Conservation (phyloP, 2,797 vertebrate genomes). For the Macropodus opercularis region DNA sequence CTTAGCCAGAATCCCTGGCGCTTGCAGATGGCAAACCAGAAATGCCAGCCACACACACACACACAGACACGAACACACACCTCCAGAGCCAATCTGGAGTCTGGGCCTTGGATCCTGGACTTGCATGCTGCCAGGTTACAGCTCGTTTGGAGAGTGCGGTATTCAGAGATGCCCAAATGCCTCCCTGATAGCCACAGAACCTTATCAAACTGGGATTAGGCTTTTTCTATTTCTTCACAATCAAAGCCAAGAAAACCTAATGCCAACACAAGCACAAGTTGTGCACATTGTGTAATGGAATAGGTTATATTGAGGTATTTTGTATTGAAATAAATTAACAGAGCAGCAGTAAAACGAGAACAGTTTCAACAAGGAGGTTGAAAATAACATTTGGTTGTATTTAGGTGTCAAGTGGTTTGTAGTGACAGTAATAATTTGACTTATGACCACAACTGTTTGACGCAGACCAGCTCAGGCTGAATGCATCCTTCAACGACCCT, state of each 20-base stretch:
- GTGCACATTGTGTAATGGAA: not conserved
- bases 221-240: constrained; percentile 27
- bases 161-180: constrained; percentile 52
- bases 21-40: constrained; percentile 79
- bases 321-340: too few species aligned
- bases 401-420: not conserved
- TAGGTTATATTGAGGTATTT: not conserved
- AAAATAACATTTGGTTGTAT: constrained; percentile 3
- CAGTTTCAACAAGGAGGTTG: not conserved
- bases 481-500: too few species aligned
- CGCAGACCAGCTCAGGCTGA: too few species aligned
- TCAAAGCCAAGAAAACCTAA: constrained; percentile 17
- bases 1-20: constrained; percentile 71
- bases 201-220: constrained; percentile 29
- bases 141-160: constrained; percentile 44
- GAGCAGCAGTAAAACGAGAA: not conserved
- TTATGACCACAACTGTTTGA: too few species aligned
- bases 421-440: too few species aligned
- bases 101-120: constrained; percentile 64
- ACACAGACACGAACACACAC: constrained; percentile 36
- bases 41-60: constrained; percentile 61
- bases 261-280: not conserved
- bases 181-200: constrained; percentile 52
- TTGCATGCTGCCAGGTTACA: constrained; percentile 68
- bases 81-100: constrained; percentile 64